Conservation (phyloP, 2,888 invertebrate species). For the Megaustenia siamemsis region DNA sequence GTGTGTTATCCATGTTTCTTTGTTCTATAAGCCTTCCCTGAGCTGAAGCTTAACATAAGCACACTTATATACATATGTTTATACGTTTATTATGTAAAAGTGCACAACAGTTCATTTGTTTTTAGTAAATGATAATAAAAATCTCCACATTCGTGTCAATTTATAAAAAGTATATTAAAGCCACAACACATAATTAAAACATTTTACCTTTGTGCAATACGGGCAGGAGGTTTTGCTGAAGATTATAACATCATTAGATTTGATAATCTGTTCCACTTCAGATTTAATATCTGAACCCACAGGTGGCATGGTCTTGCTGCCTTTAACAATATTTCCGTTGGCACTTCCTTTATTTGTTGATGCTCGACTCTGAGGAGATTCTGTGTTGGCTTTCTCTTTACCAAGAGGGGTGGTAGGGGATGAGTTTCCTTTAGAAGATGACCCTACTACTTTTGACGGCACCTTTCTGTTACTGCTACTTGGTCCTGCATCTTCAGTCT, state of each 20-base stretch:
- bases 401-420: not conserved
- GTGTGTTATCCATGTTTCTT: no score
- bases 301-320: slow-evolving; percentile 64
- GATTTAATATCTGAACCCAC: slow-evolving; percentile 62
- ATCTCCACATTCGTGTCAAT: no score
- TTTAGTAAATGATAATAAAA: no score
- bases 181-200: not conserved
- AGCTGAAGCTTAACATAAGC: no score
- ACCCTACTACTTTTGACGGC: not conserved
- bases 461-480: slow-evolving; percentile 10
- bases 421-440: not conserved
- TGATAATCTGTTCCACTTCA: slow-evolving; percentile 74
- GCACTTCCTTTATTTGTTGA: not conserved
- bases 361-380: not conserved
- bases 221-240: slow-evolving; percentile 82
- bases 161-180: not conserved
- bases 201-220: slow-evolving; percentile 81
- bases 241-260: slow-evolving; percentile 80
- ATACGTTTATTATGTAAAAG: no score
- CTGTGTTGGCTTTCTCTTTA: not conserved
- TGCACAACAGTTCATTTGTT: no score
- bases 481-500: slow-evolving; percentile 31
- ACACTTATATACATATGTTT: no score
- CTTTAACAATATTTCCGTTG: not conserved
- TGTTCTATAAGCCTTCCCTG: no score